Conservation (phyloP, 2,113 vertebrate genomes). For the Gorilla gorilla region DNA sequence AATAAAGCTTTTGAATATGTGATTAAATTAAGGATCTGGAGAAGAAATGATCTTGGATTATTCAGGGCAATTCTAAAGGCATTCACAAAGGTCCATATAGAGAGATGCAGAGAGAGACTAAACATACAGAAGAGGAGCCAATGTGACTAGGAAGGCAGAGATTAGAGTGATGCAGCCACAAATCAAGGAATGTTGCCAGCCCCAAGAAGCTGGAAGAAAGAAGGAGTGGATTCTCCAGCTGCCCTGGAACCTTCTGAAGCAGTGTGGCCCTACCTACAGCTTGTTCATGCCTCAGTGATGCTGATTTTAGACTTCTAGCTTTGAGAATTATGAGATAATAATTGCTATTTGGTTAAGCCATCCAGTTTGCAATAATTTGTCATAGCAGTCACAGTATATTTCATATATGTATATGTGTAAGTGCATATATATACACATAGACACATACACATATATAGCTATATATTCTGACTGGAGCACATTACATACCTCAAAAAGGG, state of each 20-base stretch:
- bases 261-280: fast-evolving
- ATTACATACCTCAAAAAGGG: not conserved
- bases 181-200: not conserved
- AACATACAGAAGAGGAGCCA: not conserved
- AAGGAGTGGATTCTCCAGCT: not conserved
- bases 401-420: not conserved
- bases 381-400: not conserved
- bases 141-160: not conserved
- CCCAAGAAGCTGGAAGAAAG: not conserved
- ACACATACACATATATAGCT: not conserved
- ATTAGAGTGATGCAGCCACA: not conserved
- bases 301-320: not conserved
- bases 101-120: not conserved
- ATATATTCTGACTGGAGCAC: not conserved
- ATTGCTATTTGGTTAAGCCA: not conserved
- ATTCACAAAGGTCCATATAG: not conserved
- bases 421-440: not conserved
- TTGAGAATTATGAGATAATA: not conserved
- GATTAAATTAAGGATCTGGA: not conserved
- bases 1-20: not conserved
- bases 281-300: not conserved
- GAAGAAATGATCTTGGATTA: not conserved
- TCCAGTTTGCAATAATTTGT: not conserved
- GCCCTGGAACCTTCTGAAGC: fast-evolving
- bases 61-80: not conserved